A percentile compares a stretch with the other conserved stretches of the same genome.
Evolutionary conservation across 2,113 vertebrate species (phyloP).

Genomic region (Rhinopomastus cyanomelas): DNA sequence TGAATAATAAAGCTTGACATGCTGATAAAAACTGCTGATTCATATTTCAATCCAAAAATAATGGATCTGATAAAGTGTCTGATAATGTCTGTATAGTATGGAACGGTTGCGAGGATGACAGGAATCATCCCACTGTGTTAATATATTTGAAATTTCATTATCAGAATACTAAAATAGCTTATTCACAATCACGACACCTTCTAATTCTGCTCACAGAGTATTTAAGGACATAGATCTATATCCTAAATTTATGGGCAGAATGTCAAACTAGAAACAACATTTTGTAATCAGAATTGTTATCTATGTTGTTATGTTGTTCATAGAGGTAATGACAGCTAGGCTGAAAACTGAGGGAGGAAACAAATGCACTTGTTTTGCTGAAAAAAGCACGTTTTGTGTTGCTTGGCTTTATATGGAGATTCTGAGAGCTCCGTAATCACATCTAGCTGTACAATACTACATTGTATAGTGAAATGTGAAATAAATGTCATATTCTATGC

Average conservation of each 20-base stretch:
- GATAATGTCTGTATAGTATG: neutral
- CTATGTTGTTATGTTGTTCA: neutral
- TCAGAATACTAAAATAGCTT: neutral
- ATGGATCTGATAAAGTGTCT: neutral
- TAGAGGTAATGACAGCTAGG: neutral
- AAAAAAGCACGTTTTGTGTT: neutral
- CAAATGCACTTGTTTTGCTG: neutral
- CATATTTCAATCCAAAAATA: constrained; percentile 36
- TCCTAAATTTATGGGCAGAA: neutral
- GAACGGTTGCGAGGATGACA: neutral
- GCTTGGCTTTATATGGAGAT: neutral
- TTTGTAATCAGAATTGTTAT: neutral
- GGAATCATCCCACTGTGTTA: neutral
- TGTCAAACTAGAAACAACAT: neutral
- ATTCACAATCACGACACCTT: neutral
- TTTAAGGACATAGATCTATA: neutral
- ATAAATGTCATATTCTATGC: neutral
- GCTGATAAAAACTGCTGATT: constrained; percentile 11
- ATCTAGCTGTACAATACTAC: neutral
- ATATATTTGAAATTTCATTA: constrained; percentile 43
- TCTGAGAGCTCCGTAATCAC: neutral
- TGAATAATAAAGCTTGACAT: neutral
- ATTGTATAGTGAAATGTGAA: neutral
- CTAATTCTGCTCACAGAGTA: neutral
- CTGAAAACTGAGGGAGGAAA: neutral